Conservation (phyloP, 1,140 invertebrate genomes). For the Globodera rostochiensis region DNA sequence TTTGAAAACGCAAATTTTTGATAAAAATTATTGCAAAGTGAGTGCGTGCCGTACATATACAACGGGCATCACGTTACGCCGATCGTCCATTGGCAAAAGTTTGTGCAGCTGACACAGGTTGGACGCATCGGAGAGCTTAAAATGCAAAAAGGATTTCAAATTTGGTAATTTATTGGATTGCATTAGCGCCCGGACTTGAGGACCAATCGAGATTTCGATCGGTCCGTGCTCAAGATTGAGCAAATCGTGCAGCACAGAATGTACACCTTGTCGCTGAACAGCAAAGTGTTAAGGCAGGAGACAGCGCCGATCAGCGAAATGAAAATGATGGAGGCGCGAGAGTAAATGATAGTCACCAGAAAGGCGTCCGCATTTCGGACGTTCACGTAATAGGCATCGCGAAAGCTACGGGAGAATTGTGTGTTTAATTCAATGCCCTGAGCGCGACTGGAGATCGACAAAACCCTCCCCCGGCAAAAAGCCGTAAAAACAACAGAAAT, state of each 20-base stretch:
- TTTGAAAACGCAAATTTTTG: not conserved
- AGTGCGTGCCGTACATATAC: conserved; percentile 17
- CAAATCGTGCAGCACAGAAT: not conserved
- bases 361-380: conserved; percentile 36
- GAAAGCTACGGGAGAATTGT: not conserved
- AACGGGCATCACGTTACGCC: conserved; percentile 24
- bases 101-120: conserved; percentile 14
- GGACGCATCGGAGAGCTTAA: not conserved
- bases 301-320: conserved; percentile 25
- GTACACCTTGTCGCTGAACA: conserved; percentile 24
- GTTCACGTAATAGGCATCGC: conserved; percentile 26
- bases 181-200: no score
- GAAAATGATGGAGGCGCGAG: conserved; percentile 33
- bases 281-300: conserved; percentile 29
- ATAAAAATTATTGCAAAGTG: no score
- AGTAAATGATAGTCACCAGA: conserved; percentile 34
- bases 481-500: no score
- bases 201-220: no score
- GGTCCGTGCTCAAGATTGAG: not conserved
- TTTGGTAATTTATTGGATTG: no score
- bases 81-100: not conserved
- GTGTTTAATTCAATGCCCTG: no score
- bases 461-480: no score
- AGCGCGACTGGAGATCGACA: no score
- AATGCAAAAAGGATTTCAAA: not conserved